Evolutionary conservation across 2,113 vertebrate species (phyloP).

Genomic region (Pelusios castaneus): DNA sequence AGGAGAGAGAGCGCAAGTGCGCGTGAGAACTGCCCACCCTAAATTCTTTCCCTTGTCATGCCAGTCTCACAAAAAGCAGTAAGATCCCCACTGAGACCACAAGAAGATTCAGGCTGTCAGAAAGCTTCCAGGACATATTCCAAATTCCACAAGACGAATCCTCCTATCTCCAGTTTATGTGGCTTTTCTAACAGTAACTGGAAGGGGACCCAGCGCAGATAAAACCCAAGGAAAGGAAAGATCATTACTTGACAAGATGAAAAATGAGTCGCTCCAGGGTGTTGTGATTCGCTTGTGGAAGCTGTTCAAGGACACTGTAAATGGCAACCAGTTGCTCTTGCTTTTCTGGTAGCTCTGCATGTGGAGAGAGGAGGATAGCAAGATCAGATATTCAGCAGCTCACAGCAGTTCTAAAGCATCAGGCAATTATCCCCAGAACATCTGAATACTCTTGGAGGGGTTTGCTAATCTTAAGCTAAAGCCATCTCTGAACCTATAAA

Average conservation of each 20-base stretch:
- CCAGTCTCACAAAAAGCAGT: neutral
- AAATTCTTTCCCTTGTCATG: neutral
- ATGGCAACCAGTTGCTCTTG: conserved; percentile 91
- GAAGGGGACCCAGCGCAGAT: accelerated
- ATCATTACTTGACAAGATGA: conserved; percentile 92
- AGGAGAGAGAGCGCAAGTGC: neutral
- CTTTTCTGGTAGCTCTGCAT: conserved; percentile 91
- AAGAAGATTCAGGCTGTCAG: neutral
- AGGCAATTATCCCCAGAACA: neutral
- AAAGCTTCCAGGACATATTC: neutral
- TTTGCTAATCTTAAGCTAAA: neutral
- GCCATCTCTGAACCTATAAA: neutral
- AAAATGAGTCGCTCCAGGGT: conserved; percentile 94
- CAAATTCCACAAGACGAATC: neutral
- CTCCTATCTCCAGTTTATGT: neutral
- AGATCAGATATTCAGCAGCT: neutral
- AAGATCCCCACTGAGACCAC: neutral
- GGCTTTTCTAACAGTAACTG: neutral
- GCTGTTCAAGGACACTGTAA: conserved; percentile 90
- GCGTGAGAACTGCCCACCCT: neutral
- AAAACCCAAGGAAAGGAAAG: neutral
- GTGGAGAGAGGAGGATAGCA: neutral
- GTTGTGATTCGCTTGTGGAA: conserved; percentile 87
- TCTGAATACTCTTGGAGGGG: neutral
- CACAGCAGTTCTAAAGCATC: no score